phyloP scores from a whole-genome alignment of 2,797 vertebrate genomes.

The Champsocephalus gunnari region DNA sequence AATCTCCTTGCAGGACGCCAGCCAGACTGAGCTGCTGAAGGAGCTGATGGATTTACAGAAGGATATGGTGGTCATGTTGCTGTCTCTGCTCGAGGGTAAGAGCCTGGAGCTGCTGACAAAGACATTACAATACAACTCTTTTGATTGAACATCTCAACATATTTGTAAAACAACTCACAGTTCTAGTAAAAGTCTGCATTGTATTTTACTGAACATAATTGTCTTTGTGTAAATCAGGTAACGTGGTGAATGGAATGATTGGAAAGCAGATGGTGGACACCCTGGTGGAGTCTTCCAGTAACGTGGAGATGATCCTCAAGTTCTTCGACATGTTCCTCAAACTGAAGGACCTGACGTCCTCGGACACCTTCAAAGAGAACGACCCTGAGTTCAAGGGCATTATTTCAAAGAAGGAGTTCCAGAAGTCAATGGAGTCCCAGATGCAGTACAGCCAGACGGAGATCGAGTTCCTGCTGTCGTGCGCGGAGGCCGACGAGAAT shows the following conservation, averaged over 20 bases:
- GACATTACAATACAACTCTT: background rate
- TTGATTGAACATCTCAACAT: background rate
- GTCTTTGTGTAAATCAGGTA: conserved; percentile 80
- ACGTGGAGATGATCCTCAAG: conserved; percentile 98
- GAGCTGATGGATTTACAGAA: conserved; percentile 98
- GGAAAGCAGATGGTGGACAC: conserved; percentile 99
- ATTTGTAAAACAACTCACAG: background rate
- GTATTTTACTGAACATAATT: background rate
- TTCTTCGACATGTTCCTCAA: conserved; percentile 99
- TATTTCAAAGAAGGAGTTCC: conserved; percentile 97
- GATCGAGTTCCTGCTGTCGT: conserved; percentile 95
- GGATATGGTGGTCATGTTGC: conserved; percentile 97
- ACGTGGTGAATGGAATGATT: conserved; percentile 97
- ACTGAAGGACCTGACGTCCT: conserved; percentile 94
- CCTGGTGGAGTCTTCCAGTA: conserved; percentile 95
- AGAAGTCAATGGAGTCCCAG: conserved; percentile 98
- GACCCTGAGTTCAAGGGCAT: conserved; percentile 94
- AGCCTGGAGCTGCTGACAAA: conserved; percentile 28
- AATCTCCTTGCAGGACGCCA: conserved; percentile 88
- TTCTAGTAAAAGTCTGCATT: background rate
- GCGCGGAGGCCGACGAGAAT: conserved; percentile 94
- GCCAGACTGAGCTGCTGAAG: conserved; percentile 96
- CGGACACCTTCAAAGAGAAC: conserved; percentile 94
- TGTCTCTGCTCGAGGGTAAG: conserved; percentile 96
- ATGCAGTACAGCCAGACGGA: conserved; percentile 96